These are phyloP conservation scores for Meles meles DNA, from an alignment of 2,113 vertebrate species.

Conservation along the genomic window DNA sequence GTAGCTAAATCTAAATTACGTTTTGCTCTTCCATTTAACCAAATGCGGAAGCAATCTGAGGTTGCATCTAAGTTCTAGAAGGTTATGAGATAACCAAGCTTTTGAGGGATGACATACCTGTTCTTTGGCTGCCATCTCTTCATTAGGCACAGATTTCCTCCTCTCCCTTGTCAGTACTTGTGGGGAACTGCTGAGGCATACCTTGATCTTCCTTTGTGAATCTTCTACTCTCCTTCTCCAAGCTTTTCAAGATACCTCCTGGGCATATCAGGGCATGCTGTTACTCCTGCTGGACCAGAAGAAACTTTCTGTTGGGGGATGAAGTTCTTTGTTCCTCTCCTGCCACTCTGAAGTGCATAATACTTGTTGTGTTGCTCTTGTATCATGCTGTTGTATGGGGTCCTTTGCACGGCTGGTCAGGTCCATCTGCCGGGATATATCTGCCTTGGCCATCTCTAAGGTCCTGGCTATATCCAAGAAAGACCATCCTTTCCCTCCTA, in stretches of 20 bases:
- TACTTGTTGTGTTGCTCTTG: not conserved
- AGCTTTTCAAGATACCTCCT: not conserved
- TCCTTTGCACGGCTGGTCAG: not conserved
- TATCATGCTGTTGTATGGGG: not conserved
- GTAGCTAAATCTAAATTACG: not conserved
- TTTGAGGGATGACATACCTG: not conserved
- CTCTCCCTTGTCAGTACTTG: not conserved
- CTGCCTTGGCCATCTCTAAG: not conserved
- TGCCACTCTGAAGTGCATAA: not conserved
- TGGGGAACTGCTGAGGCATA: not conserved
- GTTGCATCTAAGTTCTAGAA: not conserved
- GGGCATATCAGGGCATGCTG: not conserved
- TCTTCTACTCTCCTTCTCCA: not conserved
- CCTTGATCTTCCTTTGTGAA: not conserved
- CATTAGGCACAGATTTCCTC: not conserved
- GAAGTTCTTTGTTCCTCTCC: not conserved
- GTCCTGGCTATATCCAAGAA: not conserved
- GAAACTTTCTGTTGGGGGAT: not conserved
- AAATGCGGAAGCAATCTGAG: not conserved
- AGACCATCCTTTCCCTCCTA: not conserved
- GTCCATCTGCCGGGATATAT: not conserved
- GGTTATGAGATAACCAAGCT: not conserved
- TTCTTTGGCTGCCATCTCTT: not conserved
- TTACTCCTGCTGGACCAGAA: not conserved
- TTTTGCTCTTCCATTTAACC: not conserved